A percentile compares a stretch with the other conserved stretches of the same genome.
phyloP scores from a whole-genome alignment of 2,888 invertebrate species.

The Sthenelais limicola region DNA sequence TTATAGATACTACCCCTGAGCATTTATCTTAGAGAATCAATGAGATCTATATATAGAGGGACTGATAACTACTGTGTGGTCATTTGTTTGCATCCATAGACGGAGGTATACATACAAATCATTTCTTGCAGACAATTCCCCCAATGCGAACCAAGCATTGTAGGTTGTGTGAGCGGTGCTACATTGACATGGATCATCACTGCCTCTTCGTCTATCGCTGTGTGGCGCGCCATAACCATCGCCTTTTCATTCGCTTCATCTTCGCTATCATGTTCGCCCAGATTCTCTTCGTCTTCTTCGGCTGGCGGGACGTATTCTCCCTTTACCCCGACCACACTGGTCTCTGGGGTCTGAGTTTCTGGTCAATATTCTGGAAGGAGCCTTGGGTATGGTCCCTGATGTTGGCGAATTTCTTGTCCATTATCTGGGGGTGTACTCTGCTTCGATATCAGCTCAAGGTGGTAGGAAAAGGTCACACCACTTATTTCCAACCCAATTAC shows the following conservation, averaged over 20 bases:
- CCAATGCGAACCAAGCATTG: conserved; percentile 65
- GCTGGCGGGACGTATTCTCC: conserved; percentile 13
- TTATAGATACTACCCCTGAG: too few relatives aligned
- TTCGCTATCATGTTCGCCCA: conserved; percentile 56
- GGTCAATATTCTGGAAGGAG: conserved; percentile 52
- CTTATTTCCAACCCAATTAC: conserved; percentile 54
- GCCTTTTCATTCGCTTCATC: conserved; percentile 66
- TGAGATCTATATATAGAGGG: too few relatives aligned
- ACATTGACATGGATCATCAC: conserved; percentile 69
- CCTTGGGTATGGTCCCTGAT: conserved; percentile 61
- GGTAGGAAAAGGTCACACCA: conserved; percentile 61
- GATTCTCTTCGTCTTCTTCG: conserved; percentile 55
- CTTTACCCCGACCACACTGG: conserved; percentile 46
- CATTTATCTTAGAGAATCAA: too few relatives aligned
- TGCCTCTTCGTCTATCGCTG: conserved; percentile 70
- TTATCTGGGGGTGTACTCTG: conserved; percentile 62
- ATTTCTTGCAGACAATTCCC: conserved; percentile 62
- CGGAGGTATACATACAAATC: too few relatives aligned
- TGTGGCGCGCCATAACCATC: conserved; percentile 66
- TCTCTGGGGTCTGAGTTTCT: conserved; percentile 23
- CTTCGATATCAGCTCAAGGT: conserved; percentile 60
- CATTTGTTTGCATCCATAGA: too few relatives aligned
- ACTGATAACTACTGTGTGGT: too few relatives aligned
- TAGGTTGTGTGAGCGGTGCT: conserved; percentile 67
- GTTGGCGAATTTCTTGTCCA: conserved; percentile 59